These are phyloP conservation scores for Condylura cristata DNA, from an alignment of 2,113 vertebrate genomes.

Conservation along the genomic window DNA sequence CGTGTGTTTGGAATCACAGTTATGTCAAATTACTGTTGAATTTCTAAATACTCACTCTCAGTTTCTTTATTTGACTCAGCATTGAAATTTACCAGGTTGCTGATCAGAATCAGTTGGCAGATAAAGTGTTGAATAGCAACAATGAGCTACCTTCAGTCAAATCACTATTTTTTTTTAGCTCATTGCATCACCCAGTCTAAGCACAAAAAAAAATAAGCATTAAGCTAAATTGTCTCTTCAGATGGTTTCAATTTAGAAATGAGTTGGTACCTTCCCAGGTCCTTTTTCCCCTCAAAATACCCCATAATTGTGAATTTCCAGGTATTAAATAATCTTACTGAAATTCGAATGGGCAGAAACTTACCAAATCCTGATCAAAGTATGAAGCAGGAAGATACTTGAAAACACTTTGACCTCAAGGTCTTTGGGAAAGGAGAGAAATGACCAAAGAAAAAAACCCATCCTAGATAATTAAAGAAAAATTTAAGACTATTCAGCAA, in stretches of 20 bases:
- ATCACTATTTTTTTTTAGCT: conserved; percentile 19
- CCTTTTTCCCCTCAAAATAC: not conserved
- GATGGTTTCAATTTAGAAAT: not conserved
- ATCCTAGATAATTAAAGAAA: not conserved
- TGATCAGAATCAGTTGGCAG: not conserved
- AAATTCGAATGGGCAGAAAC: not conserved
- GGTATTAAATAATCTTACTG: not conserved
- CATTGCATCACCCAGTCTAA: not conserved
- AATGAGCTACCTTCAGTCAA: not conserved
- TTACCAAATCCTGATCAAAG: not conserved
- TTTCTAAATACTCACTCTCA: not conserved
- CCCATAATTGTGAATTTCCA: not conserved
- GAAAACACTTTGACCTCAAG: not conserved
- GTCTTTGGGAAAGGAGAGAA: not conserved
- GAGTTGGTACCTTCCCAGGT: too few relatives aligned
- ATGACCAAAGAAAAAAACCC: not conserved
- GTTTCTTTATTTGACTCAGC: not conserved
- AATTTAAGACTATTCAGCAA: conserved; percentile 16
- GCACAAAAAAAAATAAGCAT: not conserved
- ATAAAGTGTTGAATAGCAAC: not conserved
- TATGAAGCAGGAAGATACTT: not conserved
- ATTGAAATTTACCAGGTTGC: not conserved
- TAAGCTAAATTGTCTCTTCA: not conserved
- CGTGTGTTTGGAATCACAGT: not conserved
- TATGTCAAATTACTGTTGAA: not conserved